A percentile compares a stretch with the other conserved stretches of the same genome.
These are phyloP conservation scores for Prorops nasuta DNA, from an alignment of 1,140 invertebrate species.

Conservation along the genomic window DNA sequence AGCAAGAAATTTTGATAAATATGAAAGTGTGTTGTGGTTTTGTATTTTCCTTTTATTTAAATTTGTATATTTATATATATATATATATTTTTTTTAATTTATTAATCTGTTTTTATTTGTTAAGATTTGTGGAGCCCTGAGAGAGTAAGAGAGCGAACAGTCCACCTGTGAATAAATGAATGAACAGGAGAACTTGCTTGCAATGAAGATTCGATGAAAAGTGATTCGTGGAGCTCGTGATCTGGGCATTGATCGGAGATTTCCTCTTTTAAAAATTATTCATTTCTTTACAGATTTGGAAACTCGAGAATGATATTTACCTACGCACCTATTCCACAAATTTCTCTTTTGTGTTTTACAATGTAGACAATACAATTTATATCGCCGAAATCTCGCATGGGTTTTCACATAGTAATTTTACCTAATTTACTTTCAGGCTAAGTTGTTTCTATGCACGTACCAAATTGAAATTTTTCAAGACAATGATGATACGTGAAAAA, in stretches of 20 bases:
- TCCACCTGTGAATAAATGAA: slow-evolving; percentile 24
- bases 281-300: slow-evolving; percentile 40
- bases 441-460: too few species aligned
- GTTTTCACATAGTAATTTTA: background rate
- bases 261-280: slow-evolving; percentile 24
- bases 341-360: too few species aligned
- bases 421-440: background rate
- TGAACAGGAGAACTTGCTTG: slow-evolving; percentile 9
- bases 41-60: too few species aligned
- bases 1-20: too few species aligned
- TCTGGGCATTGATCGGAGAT: slow-evolving; percentile 31
- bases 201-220: background rate
- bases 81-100: too few species aligned
- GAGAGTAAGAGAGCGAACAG: slow-evolving; percentile 35
- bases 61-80: too few species aligned
- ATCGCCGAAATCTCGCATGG: background rate
- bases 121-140: too few species aligned
- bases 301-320: slow-evolving; percentile 32
- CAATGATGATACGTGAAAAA: too few species aligned
- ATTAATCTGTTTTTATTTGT: too few species aligned
- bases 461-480: too few species aligned
- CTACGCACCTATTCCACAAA: slow-evolving; percentile 39
- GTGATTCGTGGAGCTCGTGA: slow-evolving; percentile 23
- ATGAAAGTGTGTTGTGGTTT: too few species aligned
- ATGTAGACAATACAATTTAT: background rate